These are phyloP conservation scores for Euzetes globulus DNA, from an alignment of 2,888 invertebrate genomes.

Conservation along the genomic window DNA sequence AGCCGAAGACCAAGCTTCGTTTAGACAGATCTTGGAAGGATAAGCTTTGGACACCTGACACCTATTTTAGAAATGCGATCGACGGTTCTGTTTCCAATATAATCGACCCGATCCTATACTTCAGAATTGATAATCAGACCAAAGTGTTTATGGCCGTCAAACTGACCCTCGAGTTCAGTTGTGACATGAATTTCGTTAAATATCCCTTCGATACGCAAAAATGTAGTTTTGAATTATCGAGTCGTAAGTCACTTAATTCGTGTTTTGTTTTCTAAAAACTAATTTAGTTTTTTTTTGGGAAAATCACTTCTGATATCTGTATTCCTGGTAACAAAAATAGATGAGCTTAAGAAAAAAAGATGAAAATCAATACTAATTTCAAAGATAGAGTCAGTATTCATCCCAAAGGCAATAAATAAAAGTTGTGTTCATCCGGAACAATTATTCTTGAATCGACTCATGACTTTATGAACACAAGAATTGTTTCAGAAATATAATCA, in stretches of 20 bases:
- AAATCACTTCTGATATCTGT: too few species aligned
- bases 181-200: conserved; percentile 34
- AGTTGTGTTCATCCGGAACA: too few species aligned
- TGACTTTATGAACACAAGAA: too few species aligned
- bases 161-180: conserved; percentile 30
- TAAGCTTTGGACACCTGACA: conserved; percentile 40
- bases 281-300: too few species aligned
- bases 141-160: conserved; percentile 34
- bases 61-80: conserved; percentile 40
- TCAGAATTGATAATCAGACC: conserved; percentile 29
- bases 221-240: conserved; percentile 30
- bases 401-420: too few species aligned
- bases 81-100: conserved; percentile 36
- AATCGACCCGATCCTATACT: conserved; percentile 28
- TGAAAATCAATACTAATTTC: too few species aligned
- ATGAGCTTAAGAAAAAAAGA: too few species aligned
- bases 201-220: conserved; percentile 34
- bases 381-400: too few species aligned
- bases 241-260: conserved; percentile 14
- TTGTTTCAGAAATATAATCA: too few species aligned
- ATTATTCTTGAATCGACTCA: too few species aligned
- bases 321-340: too few species aligned
- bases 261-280: not conserved
- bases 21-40: conserved; percentile 35
- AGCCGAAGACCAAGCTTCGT: not conserved